These are phyloP conservation scores for Sesia apiformis DNA, from an alignment of 2,888 invertebrate species.

Conservation along the genomic window DNA sequence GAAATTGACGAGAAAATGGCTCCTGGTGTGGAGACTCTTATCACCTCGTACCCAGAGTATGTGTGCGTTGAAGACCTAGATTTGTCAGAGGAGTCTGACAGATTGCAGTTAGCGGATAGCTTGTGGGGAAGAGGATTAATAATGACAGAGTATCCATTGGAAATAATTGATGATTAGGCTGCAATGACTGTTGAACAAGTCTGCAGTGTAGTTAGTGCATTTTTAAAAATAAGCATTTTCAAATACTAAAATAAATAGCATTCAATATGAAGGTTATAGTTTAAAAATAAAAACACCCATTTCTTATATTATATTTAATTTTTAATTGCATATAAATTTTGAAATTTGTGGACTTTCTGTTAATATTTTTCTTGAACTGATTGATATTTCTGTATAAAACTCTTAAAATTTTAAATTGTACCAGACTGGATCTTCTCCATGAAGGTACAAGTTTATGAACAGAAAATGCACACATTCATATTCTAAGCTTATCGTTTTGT, in stretches of 20 bases:
- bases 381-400: slow-evolving; percentile 67
- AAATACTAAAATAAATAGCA: no score
- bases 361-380: slow-evolving; percentile 68
- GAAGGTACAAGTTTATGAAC: slow-evolving; percentile 48
- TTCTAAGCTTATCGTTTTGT: slow-evolving; percentile 52
- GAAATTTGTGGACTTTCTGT: slow-evolving; percentile 69
- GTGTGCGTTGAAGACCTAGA: slow-evolving; percentile 82
- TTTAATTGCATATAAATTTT: slow-evolving; percentile 67
- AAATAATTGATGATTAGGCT: slow-evolving; percentile 46
- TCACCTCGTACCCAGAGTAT: slow-evolving; percentile 85
- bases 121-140: slow-evolving; percentile 90
- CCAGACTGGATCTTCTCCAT: slow-evolving; percentile 49
- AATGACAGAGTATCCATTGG: slow-evolving; percentile 79
- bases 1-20: slow-evolving; percentile 82
- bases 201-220: not conserved
- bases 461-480: slow-evolving; percentile 70
- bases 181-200: slow-evolving; percentile 6
- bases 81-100: slow-evolving; percentile 75
- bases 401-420: slow-evolving; percentile 65
- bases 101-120: slow-evolving; percentile 78
- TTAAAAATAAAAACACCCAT: slow-evolving; percentile 30
- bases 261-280: not conserved
- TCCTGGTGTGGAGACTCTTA: slow-evolving; percentile 80
- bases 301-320: slow-evolving; percentile 70
- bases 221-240: not conserved